phyloP scores from a whole-genome alignment of 92 coral and sea anemone species.

The Palythoa grandiflora region DNA sequence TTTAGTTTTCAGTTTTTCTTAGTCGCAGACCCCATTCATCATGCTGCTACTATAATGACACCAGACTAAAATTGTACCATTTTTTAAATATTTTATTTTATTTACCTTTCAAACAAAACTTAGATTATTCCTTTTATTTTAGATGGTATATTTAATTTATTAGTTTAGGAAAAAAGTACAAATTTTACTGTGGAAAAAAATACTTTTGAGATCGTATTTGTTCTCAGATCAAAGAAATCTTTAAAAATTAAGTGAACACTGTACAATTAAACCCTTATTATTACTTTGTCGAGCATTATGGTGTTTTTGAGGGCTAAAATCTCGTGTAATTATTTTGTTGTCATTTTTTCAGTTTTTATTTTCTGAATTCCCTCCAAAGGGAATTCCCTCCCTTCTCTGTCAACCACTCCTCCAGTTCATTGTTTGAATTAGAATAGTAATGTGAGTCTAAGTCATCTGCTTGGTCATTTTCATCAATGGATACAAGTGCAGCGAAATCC shows the following conservation, averaged over 20 bases:
- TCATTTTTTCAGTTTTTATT: neutral
- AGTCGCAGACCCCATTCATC: no score
- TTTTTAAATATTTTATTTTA: neutral
- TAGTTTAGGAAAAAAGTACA: neutral
- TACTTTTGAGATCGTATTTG: no score
- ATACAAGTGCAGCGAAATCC: conserved; percentile 6
- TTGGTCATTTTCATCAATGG: conserved; percentile 7
- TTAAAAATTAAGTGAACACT: conserved; percentile 18
- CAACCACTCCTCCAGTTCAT: neutral
- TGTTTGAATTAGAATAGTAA: neutral
- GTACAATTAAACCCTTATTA: neutral
- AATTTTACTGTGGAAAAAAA: neutral
- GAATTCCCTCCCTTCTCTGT: neutral
- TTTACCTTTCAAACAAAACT: conserved; percentile 6
- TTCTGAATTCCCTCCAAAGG: conserved; percentile 7
- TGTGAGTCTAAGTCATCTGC: neutral
- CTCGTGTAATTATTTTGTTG: conserved; percentile 13
- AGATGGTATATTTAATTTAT: neutral
- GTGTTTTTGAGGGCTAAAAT: neutral
- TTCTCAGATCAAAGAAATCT: neutral
- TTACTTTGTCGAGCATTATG: no score
- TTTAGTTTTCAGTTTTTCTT: no score
- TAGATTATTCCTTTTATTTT: neutral
- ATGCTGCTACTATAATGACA: no score
- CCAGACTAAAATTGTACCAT: neutral